phyloP scores from a whole-genome alignment of 2,113 vertebrate species.

The Aphelocoma coerulescens region DNA sequence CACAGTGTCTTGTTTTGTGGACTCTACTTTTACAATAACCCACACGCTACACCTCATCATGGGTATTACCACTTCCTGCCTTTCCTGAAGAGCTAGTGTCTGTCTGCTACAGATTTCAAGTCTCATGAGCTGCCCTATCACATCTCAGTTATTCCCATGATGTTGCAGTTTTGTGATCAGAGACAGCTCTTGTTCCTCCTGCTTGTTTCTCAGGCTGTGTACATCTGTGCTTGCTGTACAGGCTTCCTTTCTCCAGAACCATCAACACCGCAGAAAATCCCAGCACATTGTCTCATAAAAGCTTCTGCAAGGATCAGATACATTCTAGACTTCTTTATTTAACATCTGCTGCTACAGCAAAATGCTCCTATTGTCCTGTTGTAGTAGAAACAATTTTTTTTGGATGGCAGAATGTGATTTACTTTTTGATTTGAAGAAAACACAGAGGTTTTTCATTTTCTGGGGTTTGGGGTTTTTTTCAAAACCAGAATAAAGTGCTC shows the following conservation, averaged over 20 bases:
- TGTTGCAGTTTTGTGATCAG: not conserved
- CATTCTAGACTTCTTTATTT: not conserved
- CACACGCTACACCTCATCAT: not conserved
- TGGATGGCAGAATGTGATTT: not conserved
- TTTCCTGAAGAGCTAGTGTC: not conserved
- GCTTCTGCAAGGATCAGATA: not conserved
- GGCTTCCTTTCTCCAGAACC: not conserved
- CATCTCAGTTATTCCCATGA: not conserved
- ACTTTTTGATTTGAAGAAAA: not conserved
- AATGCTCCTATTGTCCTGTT: not conserved
- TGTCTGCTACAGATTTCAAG: not conserved
- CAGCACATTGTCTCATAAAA: not conserved
- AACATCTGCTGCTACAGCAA: not conserved
- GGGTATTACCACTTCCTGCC: not conserved
- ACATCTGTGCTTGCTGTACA: not conserved
- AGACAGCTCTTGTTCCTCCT: not conserved
- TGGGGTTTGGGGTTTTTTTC: not conserved
- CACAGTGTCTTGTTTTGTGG: not conserved
- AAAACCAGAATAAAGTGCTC: not conserved
- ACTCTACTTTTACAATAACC: not conserved
- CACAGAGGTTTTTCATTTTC: not conserved
- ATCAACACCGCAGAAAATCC: not conserved
- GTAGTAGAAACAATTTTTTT: not conserved
- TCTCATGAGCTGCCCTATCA: not conserved
- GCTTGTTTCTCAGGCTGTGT: not conserved